Evolutionary conservation across 2,113 vertebrate genomes (phyloP).

Genomic region (Alligator mississippiensis): DNA sequence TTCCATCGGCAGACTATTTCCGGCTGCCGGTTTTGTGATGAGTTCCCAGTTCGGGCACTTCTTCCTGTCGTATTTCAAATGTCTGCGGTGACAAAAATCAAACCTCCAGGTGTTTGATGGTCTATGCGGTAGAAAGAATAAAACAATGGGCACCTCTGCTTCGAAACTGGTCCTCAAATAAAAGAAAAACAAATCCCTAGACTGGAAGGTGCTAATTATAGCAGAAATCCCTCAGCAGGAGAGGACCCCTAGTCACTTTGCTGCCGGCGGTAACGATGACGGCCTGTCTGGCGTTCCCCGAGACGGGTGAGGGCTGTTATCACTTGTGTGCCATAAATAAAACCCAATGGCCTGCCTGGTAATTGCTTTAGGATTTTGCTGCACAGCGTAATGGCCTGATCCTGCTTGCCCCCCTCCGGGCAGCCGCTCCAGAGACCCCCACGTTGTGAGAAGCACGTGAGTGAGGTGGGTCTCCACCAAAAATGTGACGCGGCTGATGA

Average conservation of each 20-base stretch:
- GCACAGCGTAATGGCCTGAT: background rate
- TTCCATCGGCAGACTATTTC: conserved; percentile 22
- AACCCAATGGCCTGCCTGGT: background rate
- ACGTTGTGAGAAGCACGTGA: background rate
- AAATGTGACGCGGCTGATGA: background rate
- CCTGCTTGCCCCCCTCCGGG: background rate
- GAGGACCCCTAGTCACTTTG: background rate
- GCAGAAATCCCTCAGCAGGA: conserved; percentile 22
- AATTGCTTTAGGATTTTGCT: background rate
- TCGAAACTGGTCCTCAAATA: conserved; percentile 53
- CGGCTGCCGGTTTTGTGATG: conserved; percentile 20
- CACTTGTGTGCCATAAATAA: background rate
- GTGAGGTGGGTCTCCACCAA: background rate
- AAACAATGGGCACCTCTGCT: conserved; percentile 41
- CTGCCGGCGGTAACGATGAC: background rate
- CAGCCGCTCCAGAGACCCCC: accelerated
- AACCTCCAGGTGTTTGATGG: conserved; percentile 32
- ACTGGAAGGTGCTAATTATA: conserved; percentile 1
- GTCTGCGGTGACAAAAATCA: conserved; percentile 40
- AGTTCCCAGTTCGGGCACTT: background rate
- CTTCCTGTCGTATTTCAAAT: conserved; percentile 48
- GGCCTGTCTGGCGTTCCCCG: background rate
- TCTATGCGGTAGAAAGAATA: conserved; percentile 48
- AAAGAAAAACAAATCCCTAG: conserved; percentile 25
- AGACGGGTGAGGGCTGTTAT: background rate